Evolutionary conservation across 2,888 invertebrate species (phyloP).

Genomic region (Phoronis australis): DNA sequence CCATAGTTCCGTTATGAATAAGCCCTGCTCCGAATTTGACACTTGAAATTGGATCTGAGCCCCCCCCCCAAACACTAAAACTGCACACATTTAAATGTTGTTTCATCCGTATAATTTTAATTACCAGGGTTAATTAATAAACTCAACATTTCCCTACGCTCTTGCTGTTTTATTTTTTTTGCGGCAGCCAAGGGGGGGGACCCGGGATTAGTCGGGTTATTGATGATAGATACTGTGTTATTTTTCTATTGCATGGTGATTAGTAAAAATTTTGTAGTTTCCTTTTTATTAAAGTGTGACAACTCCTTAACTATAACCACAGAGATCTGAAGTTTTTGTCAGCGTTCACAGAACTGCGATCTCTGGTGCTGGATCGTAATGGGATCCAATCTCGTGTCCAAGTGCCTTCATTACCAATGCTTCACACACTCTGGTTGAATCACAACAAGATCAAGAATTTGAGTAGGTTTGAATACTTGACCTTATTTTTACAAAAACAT

Average conservation of each 20-base stretch:
- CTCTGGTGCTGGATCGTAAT: slow-evolving; percentile 78
- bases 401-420: slow-evolving; percentile 67
- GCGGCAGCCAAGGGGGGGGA: too few species aligned
- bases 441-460: slow-evolving; percentile 60
- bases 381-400: slow-evolving; percentile 65
- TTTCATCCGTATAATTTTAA: too few species aligned
- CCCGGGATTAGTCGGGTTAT: not conserved
- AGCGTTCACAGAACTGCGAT: slow-evolving; percentile 68
- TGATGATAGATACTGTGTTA: not conserved
- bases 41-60: too few species aligned
- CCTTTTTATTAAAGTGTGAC: slow-evolving; percentile 4
- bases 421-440: slow-evolving; percentile 71
- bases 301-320: slow-evolving; percentile 30
- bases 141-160: too few species aligned
- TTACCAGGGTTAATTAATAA: too few species aligned
- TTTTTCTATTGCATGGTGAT: not conserved
- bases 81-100: too few species aligned
- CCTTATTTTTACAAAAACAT: too few species aligned
- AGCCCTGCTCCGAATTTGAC: too few species aligned
- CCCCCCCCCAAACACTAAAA: too few species aligned
- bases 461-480: slow-evolving; percentile 72
- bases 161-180: too few species aligned
- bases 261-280: not conserved
- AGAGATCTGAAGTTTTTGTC: slow-evolving; percentile 70
- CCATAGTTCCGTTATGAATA: too few species aligned